These are phyloP conservation scores for Cepphus grylle DNA, from an alignment of 2,113 vertebrate species.

Conservation along the genomic window DNA sequence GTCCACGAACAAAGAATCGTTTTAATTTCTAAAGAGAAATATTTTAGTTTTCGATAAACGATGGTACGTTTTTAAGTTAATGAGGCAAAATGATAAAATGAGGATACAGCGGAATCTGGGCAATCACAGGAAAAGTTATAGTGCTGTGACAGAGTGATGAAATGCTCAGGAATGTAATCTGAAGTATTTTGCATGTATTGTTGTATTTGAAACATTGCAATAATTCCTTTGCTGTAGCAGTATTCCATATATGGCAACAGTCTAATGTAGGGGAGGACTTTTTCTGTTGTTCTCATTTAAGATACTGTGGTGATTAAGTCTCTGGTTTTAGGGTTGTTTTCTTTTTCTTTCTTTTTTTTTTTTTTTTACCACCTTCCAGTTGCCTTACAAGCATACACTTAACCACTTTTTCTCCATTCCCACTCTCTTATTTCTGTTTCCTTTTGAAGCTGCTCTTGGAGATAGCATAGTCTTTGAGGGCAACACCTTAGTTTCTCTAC, in stretches of 20 bases:
- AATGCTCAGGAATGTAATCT: background rate
- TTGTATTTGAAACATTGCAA: background rate
- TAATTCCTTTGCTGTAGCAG: background rate
- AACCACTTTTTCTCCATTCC: constrained; percentile 61
- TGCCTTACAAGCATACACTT: constrained; percentile 56
- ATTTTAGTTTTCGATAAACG: background rate
- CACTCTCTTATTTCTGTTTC: constrained; percentile 62
- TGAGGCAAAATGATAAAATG: background rate
- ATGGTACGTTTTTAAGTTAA: background rate
- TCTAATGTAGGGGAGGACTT: background rate
- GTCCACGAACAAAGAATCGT: background rate
- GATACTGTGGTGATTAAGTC: background rate
- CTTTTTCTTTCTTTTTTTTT: background rate
- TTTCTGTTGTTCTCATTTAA: background rate
- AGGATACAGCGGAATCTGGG: background rate
- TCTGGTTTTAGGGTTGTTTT: constrained; percentile 23
- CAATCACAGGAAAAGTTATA: background rate
- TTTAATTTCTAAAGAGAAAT: background rate
- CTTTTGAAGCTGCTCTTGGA: constrained; percentile 64
- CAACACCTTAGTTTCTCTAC: constrained; percentile 66
- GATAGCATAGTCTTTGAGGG: constrained; percentile 66
- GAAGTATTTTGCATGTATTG: background rate
- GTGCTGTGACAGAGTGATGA: background rate
- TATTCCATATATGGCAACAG: background rate
- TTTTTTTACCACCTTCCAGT: constrained; percentile 46